Base-by-base conservation (phyloP, 2,797 vertebrate species). In the Pseudotriccus pelzelni region DNA sequence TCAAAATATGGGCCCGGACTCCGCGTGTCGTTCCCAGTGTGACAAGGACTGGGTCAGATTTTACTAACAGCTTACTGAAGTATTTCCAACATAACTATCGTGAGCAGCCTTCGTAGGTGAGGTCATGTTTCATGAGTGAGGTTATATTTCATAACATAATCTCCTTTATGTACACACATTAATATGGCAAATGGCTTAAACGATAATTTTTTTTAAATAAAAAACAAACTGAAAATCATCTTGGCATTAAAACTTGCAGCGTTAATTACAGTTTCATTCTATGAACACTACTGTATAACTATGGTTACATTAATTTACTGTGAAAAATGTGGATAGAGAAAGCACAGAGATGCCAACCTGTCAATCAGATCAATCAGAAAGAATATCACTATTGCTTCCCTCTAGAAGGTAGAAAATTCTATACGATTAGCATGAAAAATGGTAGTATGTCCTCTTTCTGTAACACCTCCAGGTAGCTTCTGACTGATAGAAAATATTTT, bases 401-500 rank as follows among this genome's bases (percentile, higher is more conserved):
- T 47, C 44, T 90, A 52, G 72, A 77, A 96, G 55, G 77, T 43
- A 92, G 59, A 87, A 80, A 93, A 49, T 85, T 88, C 84, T 91
- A 43, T 20, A 59, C 15, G 20, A 81, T 64, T 85, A 90, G 53
- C 72, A 66, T 72, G 68, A 84, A 90, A 91, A 93, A 87, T 25
- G 14, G 14, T 46, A 62, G 14, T 79, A 78, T 53, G 83, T 77
- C 56, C 36, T 78, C 83, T 69, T 82, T 87, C 64, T 91, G 68
- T 64, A 82, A 93, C 93, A 85, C 30, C 19, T 93, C 82, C 64
- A 84, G 69, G 76, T 86, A 53, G 69, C 69, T 90, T 95, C 66
- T 90, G 75, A 96, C 37, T 41, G 74, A 81, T 52, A 94, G 77
- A 96, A 96, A 96, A 96, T 70, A 87, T 86, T 94, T 92, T 78